phyloP scores from a whole-genome alignment of 1,140 invertebrate species.

The Olivierus martensii region DNA sequence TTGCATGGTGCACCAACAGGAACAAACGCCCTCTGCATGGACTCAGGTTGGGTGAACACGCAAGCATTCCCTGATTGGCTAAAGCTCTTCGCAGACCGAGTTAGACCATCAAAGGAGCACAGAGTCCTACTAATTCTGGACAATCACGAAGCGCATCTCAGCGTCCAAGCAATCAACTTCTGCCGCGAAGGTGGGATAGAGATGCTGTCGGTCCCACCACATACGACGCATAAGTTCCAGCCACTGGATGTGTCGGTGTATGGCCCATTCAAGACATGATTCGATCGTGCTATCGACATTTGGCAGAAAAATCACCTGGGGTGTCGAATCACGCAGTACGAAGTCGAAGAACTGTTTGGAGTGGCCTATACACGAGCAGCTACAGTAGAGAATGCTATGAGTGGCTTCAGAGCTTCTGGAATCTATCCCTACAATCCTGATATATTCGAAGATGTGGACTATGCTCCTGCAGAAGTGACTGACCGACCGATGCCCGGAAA shows the following conservation, averaged over 20 bases:
- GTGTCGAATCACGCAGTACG: too few relatives aligned
- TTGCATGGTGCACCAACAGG: too few relatives aligned
- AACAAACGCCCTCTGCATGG: conserved; percentile 27
- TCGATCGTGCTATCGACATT: conserved; percentile 6
- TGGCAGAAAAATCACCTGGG: too few relatives aligned
- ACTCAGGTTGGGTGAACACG: conserved; percentile 36
- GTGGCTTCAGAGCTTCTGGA: too few relatives aligned
- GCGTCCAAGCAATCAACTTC: conserved; percentile 22
- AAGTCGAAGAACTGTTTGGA: too few relatives aligned
- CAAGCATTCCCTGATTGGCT: conserved; percentile 33
- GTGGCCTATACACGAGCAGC: too few relatives aligned
- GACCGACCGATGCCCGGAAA: too few relatives aligned
- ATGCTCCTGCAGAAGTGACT: too few relatives aligned
- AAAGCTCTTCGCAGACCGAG: conserved; percentile 29
- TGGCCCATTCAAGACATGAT: conserved; percentile 16
- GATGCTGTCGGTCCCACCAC: conserved; percentile 20
- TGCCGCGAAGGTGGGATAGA: conserved; percentile 17
- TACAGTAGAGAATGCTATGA: too few relatives aligned
- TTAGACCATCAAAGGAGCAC: conserved; percentile 21
- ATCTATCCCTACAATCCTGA: too few relatives aligned
- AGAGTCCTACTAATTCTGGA: conserved; percentile 30
- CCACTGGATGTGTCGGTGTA: conserved; percentile 20
- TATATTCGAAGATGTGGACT: too few relatives aligned
- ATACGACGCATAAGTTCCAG: conserved; percentile 22
- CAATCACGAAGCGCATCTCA: conserved; percentile 28